These are phyloP conservation scores for Lethocerus indicus DNA, from an alignment of 1,140 invertebrate genomes.

Conservation along the genomic window DNA sequence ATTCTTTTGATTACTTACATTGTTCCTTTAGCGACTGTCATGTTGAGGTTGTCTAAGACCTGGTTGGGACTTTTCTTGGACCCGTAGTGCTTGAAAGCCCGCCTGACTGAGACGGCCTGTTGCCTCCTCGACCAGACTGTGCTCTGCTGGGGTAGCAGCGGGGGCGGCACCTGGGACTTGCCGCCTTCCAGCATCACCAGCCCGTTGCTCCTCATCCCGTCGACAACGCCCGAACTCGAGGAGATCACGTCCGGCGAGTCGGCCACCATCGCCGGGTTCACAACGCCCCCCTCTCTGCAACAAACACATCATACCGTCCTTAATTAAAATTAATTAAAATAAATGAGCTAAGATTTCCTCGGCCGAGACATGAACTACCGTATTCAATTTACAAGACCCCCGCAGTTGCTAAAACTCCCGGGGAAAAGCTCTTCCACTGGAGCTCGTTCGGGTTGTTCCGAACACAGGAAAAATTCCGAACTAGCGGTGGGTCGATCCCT, in stretches of 20 bases:
- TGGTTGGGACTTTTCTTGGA: slow-evolving; percentile 63
- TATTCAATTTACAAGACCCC: no score
- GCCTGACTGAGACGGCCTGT: slow-evolving; percentile 63
- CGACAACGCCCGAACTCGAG: neutral
- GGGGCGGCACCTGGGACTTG: neutral
- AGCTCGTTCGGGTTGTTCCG: no score
- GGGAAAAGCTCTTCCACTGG: no score
- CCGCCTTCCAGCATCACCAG: slow-evolving; percentile 5
- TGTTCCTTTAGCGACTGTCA: slow-evolving; percentile 79
- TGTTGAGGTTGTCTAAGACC: slow-evolving; percentile 70
- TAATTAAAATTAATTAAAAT: no score
- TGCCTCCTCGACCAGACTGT: slow-evolving; percentile 52
- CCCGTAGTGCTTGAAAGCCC: slow-evolving; percentile 76
- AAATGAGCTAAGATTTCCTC: no score
- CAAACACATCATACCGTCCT: no score
- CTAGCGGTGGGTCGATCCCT: no score
- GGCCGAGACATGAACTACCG: no score
- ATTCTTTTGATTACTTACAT: slow-evolving; percentile 54
- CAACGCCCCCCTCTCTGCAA: slow-evolving; percentile 15
- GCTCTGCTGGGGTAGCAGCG: slow-evolving; percentile 30
- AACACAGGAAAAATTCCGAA: no score
- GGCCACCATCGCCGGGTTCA: slow-evolving; percentile 11
- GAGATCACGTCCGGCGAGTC: slow-evolving; percentile 8
- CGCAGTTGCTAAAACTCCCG: no score
- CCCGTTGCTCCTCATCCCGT: slow-evolving; percentile 3